These are phyloP conservation scores for Halichoerus grypus DNA, from an alignment of 2,113 vertebrate species.

Conservation along the genomic window DNA sequence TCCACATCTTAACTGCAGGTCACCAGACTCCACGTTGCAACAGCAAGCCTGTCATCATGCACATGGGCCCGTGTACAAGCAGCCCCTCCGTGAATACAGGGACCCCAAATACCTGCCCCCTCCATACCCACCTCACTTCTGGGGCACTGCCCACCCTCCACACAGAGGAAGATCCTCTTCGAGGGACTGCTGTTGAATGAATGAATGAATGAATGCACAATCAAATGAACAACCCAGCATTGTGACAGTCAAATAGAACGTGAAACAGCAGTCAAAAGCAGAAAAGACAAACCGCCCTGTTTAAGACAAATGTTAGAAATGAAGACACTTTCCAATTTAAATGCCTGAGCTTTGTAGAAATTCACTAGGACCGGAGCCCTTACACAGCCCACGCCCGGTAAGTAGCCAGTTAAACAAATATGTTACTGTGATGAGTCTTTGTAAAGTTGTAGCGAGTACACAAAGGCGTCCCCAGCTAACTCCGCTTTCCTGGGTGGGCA, in stretches of 20 bases:
- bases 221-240: neutral
- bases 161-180: neutral
- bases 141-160: neutral
- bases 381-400: fast-evolving
- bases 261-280: neutral
- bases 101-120: neutral
- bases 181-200: fast-evolving
- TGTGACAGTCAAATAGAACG: neutral
- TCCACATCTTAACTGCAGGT: fast-evolving
- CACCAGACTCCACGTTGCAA: fast-evolving
- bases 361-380: neutral
- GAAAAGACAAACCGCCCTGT: neutral
- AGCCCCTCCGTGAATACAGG: neutral
- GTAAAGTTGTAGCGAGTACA: fast-evolving
- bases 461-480: neutral
- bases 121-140: neutral
- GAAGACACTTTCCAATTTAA: neutral
- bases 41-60: neutral
- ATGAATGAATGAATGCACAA: neutral
- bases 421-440: fast-evolving
- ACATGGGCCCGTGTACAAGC: fast-evolving
- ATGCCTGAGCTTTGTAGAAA: neutral
- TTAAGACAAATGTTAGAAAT: neutral
- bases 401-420: neutral
- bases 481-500: neutral